Percentiles rank a stretch among this genome's conserved stretches.
Evolutionary conservation across 2,113 vertebrate genomes (phyloP).

Genomic region (Aix galericulata): DNA sequence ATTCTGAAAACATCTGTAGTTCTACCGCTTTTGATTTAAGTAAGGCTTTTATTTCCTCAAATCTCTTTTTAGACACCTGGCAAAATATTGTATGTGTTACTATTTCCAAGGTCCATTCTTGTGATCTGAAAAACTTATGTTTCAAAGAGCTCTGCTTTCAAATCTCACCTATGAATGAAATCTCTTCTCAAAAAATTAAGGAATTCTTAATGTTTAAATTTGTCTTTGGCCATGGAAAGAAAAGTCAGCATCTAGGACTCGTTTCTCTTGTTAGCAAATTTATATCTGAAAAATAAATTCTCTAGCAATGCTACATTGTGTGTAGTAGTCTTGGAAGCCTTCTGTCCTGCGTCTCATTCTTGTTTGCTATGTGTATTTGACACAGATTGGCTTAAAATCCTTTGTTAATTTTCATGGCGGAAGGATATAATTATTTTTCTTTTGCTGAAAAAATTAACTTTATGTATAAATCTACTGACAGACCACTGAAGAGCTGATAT

Average conservation of each 20-base stretch:
- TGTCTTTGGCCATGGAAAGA: background rate
- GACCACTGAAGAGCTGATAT: background rate
- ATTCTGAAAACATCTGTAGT: background rate
- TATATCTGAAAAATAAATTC: background rate
- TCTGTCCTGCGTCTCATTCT: background rate
- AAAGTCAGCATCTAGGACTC: background rate
- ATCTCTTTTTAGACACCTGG: background rate
- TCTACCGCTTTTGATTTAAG: background rate
- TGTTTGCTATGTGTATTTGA: background rate
- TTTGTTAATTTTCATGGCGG: background rate
- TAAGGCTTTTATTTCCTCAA: background rate
- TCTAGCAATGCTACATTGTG: background rate
- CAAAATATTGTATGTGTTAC: background rate
- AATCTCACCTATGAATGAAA: background rate
- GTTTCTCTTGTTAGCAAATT: background rate
- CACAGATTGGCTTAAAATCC: background rate
- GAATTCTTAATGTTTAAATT: background rate
- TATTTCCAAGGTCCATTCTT: background rate
- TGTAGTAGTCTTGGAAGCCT: background rate
- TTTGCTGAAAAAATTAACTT: background rate
- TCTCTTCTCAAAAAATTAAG: background rate
- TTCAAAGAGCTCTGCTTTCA: background rate
- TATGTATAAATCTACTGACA: background rate
- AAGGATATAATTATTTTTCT: background rate
- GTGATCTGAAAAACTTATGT: background rate